Evolutionary conservation across 2,797 vertebrate species (phyloP).

Genomic region (Neosilurus mollespiculum): DNA sequence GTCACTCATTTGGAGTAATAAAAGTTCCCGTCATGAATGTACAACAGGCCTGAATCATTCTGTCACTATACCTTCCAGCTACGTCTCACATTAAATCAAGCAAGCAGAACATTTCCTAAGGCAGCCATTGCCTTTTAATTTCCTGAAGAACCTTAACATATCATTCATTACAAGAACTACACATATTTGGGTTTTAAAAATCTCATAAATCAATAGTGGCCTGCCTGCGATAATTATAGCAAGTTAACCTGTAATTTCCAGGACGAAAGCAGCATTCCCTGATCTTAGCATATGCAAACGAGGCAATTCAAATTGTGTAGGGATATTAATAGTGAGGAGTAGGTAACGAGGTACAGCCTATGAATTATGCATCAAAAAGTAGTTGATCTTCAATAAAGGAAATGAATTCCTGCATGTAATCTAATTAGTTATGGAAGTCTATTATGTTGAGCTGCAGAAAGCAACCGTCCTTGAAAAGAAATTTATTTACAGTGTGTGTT

Average conservation of each 20-base stretch:
- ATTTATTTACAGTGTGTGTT: conserved; percentile 99
- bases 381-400: conserved; percentile 99
- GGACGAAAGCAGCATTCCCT: conserved; percentile 91
- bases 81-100: conserved; percentile 99
- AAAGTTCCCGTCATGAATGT: conserved; percentile 99
- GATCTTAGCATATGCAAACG: conserved; percentile 99
- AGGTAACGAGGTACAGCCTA: conserved; percentile 99
- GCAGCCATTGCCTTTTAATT: conserved; percentile 99
- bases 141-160: conserved; percentile 99
- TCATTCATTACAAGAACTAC: conserved; percentile 99
- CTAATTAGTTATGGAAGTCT: conserved; percentile 99
- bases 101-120: conserved; percentile 99
- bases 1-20: conserved; percentile 98
- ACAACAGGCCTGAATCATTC: conserved; percentile 99
- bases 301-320: conserved; percentile 99
- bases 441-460: conserved; percentile 99
- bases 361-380: conserved; percentile 99
- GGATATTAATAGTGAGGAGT: conserved; percentile 99
- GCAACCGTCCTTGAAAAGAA: conserved; percentile 99
- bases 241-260: conserved; percentile 99
- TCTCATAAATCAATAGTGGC: conserved; percentile 99
- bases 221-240: conserved; percentile 99
- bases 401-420: conserved; percentile 99
- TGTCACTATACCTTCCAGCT: conserved; percentile 99
- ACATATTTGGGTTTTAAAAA: conserved; percentile 99